Conservation (phyloP, 2,888 invertebrate genomes). For the Amiota communis region DNA sequence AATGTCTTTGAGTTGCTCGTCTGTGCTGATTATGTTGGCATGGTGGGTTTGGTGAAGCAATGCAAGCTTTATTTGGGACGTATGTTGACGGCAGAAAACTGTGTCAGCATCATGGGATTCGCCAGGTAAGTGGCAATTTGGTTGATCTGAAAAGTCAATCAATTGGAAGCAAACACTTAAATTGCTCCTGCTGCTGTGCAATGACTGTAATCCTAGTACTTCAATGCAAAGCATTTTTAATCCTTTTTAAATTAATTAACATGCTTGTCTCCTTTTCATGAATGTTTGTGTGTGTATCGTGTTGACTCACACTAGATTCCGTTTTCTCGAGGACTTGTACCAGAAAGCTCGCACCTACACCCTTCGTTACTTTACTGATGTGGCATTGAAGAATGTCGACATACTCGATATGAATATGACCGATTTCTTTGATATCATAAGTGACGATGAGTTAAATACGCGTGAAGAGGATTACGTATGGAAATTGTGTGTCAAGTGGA, state of each 20-base stretch:
- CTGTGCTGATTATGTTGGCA: conserved; percentile 90
- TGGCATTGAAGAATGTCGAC: conserved; percentile 83
- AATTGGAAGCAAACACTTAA: not conserved
- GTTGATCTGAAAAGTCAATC: not conserved
- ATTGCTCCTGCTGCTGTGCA: not conserved
- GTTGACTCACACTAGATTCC: conserved; percentile 56
- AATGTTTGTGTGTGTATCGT: too few relatives aligned
- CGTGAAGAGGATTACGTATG: conserved; percentile 91
- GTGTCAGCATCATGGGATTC: conserved; percentile 88
- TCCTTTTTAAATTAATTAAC: conserved; percentile 47
- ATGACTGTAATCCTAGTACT: not conserved
- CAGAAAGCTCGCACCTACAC: conserved; percentile 80
- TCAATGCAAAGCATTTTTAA: conserved; percentile 28
- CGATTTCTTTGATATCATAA: conserved; percentile 84
- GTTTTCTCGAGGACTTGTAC: conserved; percentile 76
- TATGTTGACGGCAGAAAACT: conserved; percentile 83
- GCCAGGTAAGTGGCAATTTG: conserved; percentile 77
- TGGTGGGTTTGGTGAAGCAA: conserved; percentile 85
- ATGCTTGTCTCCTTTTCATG: not conserved
- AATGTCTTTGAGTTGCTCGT: conserved; percentile 88
- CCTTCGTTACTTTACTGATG: conserved; percentile 84
- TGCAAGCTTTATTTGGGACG: conserved; percentile 85
- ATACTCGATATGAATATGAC: conserved; percentile 81
- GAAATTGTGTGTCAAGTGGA: conserved; percentile 91
- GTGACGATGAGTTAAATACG: conserved; percentile 88